These are phyloP conservation scores for Trachurus trachurus DNA, from an alignment of 2,797 vertebrate genomes.

Conservation along the genomic window DNA sequence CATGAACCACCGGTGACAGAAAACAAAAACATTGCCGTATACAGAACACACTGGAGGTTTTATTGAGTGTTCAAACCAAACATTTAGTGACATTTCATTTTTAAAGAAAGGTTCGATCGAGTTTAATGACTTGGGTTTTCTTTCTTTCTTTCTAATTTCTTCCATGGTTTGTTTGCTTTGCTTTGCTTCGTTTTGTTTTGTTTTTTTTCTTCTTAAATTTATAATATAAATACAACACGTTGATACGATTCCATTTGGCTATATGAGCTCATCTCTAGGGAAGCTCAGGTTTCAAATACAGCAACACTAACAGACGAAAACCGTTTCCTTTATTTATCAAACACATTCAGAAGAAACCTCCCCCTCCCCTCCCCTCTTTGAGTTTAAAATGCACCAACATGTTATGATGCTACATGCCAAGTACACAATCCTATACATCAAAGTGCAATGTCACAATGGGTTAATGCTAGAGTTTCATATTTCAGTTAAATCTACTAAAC, in stretches of 20 bases:
- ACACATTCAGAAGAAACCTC: slow-evolving; percentile 93
- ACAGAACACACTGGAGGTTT: slow-evolving; percentile 50
- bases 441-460: slow-evolving; percentile 99
- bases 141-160: slow-evolving; percentile 67
- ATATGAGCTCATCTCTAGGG: slow-evolving; percentile 77
- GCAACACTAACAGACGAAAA: slow-evolving; percentile 86
- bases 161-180: slow-evolving; percentile 48
- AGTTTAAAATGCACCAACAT: slow-evolving; percentile 92
- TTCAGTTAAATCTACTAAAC: slow-evolving; percentile 76
- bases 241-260: slow-evolving; percentile 82
- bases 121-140: slow-evolving; percentile 48
- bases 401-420: slow-evolving; percentile 97
- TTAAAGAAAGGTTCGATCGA: slow-evolving; percentile 5
- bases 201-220: slow-evolving; percentile 53
- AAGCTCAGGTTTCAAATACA: slow-evolving; percentile 82
- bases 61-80: slow-evolving; percentile 45
- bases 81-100: slow-evolving; percentile 35
- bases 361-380: slow-evolving; percentile 62
- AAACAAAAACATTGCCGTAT: neutral
- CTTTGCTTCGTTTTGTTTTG: no score
- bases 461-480: slow-evolving; percentile 88
- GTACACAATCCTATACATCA: slow-evolving; percentile 98
- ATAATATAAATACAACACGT: slow-evolving; percentile 85
- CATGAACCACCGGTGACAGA: neutral
- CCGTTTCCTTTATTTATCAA: slow-evolving; percentile 95